Percentiles rank a stretch among this genome's conserved stretches.
Conservation (phyloP, 2,113 vertebrate genomes). For the Corvus hawaiiensis region DNA sequence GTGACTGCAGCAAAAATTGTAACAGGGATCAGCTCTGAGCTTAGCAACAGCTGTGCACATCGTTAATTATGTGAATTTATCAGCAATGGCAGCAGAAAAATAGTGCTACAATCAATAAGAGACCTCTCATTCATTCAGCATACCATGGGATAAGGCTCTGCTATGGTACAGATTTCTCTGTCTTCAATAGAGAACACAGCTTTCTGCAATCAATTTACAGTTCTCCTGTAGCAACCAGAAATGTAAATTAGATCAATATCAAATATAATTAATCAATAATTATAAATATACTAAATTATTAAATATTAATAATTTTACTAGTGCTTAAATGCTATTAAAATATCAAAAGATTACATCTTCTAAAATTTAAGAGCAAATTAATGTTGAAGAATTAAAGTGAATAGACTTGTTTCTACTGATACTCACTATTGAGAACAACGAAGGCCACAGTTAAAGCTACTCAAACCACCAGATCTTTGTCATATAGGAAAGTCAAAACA, state of each 20-base stretch:
- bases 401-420: not conserved
- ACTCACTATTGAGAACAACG: not conserved
- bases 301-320: not conserved
- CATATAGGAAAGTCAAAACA: not conserved
- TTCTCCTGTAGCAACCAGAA: not conserved
- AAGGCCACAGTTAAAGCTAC: not conserved
- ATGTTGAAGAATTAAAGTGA: not conserved
- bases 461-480: not conserved
- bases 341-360: fast-evolving
- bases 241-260: not conserved
- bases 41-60: not conserved
- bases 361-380: not conserved
- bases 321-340: not conserved
- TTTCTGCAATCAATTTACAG: not conserved
- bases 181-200: not conserved
- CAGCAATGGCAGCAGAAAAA: not conserved
- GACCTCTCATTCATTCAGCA: not conserved
- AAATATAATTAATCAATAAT: not conserved
- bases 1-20: not conserved
- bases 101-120: not conserved
- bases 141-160: not conserved
- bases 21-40: not conserved
- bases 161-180: not conserved
- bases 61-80: not conserved
- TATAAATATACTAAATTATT: not conserved